phyloP scores from a whole-genome alignment of 2,888 invertebrate species.

The Oscheius myriophilus region DNA sequence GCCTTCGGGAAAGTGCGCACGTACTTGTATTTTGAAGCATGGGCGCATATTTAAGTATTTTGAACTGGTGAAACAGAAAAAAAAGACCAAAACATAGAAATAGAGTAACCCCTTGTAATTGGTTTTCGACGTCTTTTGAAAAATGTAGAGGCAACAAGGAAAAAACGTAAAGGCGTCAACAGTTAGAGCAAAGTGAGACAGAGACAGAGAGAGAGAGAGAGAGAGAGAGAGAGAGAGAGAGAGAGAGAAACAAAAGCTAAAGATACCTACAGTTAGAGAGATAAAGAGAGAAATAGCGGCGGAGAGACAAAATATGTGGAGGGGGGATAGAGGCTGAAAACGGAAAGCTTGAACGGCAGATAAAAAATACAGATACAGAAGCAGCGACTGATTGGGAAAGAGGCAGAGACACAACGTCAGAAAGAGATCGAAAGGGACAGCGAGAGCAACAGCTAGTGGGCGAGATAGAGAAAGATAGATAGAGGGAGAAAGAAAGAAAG shows the following conservation, averaged over 20 bases:
- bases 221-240: constrained; percentile 19
- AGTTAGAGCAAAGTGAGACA: no score
- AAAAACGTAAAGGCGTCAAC: no score
- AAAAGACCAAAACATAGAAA: no score
- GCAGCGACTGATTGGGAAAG: background rate
- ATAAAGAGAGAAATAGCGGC: constrained; percentile 6
- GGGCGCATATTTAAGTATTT: no score
- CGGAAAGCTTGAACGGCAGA: background rate
- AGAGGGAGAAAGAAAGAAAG: constrained; percentile 27
- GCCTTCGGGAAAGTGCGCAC: constrained; percentile 27
- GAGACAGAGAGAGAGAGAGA: constrained; percentile 24
- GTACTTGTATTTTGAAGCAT: constrained; percentile 20
- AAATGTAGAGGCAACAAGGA: no score
- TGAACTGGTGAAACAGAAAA: no score
- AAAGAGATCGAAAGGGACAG: background rate
- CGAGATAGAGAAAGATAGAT: constrained; percentile 15
- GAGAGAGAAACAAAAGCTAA: constrained; percentile 10
- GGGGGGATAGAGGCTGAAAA: no score
- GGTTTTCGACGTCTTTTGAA: no score
- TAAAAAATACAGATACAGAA: no score
- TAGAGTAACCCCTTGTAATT: no score
- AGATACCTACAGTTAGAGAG: constrained; percentile 13
- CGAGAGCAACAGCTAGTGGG: constrained; percentile 28
- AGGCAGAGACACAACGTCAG: background rate
- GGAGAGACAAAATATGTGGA: no score